Percentiles rank a stretch among this genome's conserved stretches.
phyloP scores from a whole-genome alignment of 2,888 invertebrate species.

The Philopedon plagiatum region DNA sequence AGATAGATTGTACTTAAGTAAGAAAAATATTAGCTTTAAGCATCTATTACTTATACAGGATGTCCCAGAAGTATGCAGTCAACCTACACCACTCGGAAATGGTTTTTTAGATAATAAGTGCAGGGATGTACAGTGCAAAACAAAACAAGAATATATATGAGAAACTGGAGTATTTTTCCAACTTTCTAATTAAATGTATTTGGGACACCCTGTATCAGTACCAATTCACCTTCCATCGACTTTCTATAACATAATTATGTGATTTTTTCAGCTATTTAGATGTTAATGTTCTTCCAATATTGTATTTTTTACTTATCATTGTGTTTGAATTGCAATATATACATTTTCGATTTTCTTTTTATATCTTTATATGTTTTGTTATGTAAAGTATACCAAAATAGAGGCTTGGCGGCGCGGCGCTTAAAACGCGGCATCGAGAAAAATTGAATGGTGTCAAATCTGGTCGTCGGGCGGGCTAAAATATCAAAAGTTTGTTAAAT shows the following conservation, averaged over 20 bases:
- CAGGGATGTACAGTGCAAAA: no score
- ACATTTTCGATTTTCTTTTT: not conserved
- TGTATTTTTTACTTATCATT: constrained; percentile 1
- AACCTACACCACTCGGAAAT: no score
- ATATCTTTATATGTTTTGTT: constrained; percentile 1
- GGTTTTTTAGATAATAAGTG: no score
- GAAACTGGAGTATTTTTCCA: no score
- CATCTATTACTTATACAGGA: not conserved
- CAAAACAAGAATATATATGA: no score
- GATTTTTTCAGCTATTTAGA: constrained; percentile 18
- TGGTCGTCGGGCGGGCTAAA: not conserved
- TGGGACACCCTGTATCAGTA: not conserved
- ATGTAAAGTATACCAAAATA: not conserved
- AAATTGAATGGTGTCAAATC: not conserved
- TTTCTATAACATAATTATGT: not conserved
- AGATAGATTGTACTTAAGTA: constrained; percentile 45
- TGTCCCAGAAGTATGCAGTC: not conserved
- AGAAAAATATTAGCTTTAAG: constrained; percentile 11
- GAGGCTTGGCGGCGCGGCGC: not conserved
- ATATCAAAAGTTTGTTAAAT: no score
- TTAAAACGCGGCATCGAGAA: not conserved
- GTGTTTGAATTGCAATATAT: not conserved
- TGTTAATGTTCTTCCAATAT: constrained; percentile 28
- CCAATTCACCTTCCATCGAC: not conserved
- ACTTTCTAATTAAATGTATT: no score